phyloP scores from a whole-genome alignment of 2,888 invertebrate genomes.

The Imbricaverruca yamaguchii region DNA sequence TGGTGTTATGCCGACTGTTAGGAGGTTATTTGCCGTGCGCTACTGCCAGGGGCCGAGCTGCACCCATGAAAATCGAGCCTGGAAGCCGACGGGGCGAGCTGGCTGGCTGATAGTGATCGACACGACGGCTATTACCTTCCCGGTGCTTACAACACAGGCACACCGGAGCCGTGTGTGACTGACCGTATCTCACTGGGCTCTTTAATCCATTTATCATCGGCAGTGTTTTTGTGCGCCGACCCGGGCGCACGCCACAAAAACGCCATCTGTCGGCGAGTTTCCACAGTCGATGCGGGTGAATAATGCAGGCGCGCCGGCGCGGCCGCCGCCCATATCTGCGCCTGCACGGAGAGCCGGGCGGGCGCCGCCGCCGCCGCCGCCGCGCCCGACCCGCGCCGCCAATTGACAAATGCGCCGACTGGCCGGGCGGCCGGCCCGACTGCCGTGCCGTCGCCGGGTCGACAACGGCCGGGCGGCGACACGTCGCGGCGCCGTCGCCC shows the following conservation, averaged over 20 bases:
- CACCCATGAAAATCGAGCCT: too few species aligned
- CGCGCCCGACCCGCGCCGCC: background rate
- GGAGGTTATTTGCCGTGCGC: too few species aligned
- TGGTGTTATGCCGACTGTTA: too few species aligned
- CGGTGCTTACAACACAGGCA: too few species aligned
- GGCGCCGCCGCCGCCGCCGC: background rate
- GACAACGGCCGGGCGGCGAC: background rate
- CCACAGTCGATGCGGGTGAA: background rate
- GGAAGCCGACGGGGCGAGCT: too few species aligned
- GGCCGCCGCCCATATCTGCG: background rate
- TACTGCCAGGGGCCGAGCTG: too few species aligned
- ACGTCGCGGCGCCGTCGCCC: background rate
- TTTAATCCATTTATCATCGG: constrained; percentile 5
- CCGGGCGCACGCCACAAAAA: background rate
- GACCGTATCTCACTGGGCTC: background rate
- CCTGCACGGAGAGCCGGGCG: background rate
- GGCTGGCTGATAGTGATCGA: too few species aligned
- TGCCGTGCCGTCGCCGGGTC: background rate
- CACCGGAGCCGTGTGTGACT: too few species aligned
- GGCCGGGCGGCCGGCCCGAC: background rate
- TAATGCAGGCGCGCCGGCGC: background rate
- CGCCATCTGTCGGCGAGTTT: background rate
- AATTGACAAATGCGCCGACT: background rate
- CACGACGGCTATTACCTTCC: background rate
- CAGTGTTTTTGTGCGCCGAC: background rate